Evolutionary conservation across 1,140 invertebrate genomes (phyloP), one percentile per base, ranked within the genome.

Genomic region (Oncopodura yosiiana): DNA sequence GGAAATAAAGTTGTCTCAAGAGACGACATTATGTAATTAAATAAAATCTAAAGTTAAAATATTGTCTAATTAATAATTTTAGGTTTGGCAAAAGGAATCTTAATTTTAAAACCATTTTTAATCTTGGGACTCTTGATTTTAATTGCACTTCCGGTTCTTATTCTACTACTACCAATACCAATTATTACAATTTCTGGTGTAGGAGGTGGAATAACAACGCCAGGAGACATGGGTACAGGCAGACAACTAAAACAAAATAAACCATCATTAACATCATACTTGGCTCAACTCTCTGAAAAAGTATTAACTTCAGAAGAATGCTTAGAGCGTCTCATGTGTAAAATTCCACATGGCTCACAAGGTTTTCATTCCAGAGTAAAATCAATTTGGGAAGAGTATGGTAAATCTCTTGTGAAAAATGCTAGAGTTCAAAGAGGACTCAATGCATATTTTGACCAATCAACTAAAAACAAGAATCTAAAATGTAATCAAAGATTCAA

Each of bases 401-500:
- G 58, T 3, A 42, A n/a, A 3, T 53, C 43, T 26, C 32, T 51
- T 14, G 41, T 58, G 16, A 56, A 16, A 23, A 52, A 34, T 42
- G 0, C 38, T 8, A 48, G 58, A 26, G 30, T 64, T 9, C 30
- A 41, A n/a, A 30, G 58, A 29, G 62, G 59, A 0, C 38, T 64
- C 11, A 44, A 30, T 9, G 62, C 62, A 16, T 64, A 61, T 32
- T 64, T 64, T 42, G 29, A 41, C 18, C 19, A 9, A 26, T 29
- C 37, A 29, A 51, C 27, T 23, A 60, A 58, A 54, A 39, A 53
- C 29, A 30, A 53, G 32, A 44, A 44, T 19, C 49, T 54, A 6
- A 64, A 61, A 38, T 64, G 62, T 45, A 54, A 64, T 27, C 55
- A 58, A 26, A 53, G 52, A 36, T 64, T 64, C 32, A 61, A 58